These are phyloP conservation scores for Orchesellides sinensis DNA, from an alignment of 2,888 invertebrate genomes.

Conservation along the genomic window DNA sequence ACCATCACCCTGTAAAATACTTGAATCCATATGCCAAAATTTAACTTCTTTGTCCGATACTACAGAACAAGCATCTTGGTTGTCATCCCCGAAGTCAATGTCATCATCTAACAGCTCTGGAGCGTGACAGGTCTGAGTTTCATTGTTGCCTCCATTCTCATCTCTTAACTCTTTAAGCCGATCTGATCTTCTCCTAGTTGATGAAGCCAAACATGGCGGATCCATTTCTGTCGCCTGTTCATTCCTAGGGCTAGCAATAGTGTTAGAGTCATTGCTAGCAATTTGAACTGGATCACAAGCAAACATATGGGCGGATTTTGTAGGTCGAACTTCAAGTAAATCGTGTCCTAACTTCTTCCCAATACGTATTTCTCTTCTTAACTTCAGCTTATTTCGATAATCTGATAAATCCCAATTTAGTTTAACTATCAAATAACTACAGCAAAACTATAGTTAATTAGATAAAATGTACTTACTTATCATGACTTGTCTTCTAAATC, in stretches of 20 bases:
- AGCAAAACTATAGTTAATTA: neutral
- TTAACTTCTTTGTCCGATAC: slow-evolving; percentile 35
- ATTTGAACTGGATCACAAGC: slow-evolving; percentile 30
- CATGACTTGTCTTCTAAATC: slow-evolving; percentile 47
- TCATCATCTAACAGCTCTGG: no score
- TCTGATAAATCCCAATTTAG: slow-evolving; percentile 12
- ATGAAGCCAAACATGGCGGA: neutral
- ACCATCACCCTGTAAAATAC: neutral
- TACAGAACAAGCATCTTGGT: slow-evolving; percentile 21
- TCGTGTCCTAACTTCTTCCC: slow-evolving; percentile 37
- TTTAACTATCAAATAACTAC: neutral
- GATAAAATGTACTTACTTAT: slow-evolving; percentile 33
- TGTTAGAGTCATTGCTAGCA: no score
- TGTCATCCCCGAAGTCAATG: slow-evolving; percentile 16
- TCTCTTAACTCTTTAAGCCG: no score
- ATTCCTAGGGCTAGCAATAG: slow-evolving; percentile 20
- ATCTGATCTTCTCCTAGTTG: no score
- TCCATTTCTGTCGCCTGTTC: neutral
- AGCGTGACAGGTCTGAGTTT: neutral
- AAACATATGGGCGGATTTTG: slow-evolving; percentile 44
- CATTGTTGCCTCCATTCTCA: no score
- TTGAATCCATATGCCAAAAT: slow-evolving; percentile 48
- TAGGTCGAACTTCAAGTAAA: slow-evolving; percentile 33
- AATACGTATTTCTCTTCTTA: slow-evolving; percentile 41
- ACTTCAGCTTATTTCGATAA: slow-evolving; percentile 45